Conservation (phyloP, 2,888 invertebrate genomes). For the Zygaena filipendulae region DNA sequence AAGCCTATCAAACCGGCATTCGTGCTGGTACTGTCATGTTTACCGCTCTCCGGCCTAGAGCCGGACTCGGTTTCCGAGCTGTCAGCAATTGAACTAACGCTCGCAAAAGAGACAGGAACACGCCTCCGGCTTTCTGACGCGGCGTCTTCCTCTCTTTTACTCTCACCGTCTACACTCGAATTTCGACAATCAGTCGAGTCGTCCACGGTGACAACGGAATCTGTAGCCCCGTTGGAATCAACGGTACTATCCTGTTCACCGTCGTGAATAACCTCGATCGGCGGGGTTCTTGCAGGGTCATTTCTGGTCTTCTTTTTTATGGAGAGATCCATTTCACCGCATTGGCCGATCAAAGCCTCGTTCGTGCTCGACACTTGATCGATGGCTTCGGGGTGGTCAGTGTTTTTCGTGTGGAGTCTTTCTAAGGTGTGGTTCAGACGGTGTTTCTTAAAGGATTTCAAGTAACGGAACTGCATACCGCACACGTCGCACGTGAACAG, state of each 20-base stretch:
- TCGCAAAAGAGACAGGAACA: conserved; percentile 59
- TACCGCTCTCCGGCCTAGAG: conserved; percentile 49
- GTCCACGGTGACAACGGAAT: conserved; percentile 55
- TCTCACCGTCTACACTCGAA: conserved; percentile 50
- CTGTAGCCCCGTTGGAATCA: conserved; percentile 71
- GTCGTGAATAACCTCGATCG: conserved; percentile 56
- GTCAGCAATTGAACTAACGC: conserved; percentile 63
- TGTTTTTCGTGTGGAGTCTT: conserved; percentile 78
- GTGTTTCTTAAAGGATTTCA: conserved; percentile 92
- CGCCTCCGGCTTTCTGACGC: conserved; percentile 36
- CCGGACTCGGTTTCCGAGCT: conserved; percentile 59
- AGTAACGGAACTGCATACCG: conserved; percentile 91
- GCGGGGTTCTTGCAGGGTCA: conserved; percentile 53
- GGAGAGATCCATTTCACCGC: conserved; percentile 69
- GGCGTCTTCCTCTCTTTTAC: conserved; percentile 37
- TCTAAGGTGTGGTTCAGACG: conserved; percentile 88
- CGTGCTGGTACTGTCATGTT: conserved; percentile 64
- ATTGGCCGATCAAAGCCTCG: conserved; percentile 67
- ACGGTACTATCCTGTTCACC: conserved; percentile 79
- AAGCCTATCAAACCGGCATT: conserved; percentile 72
- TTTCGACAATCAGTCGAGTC: conserved; percentile 56
- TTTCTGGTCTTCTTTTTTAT: conserved; percentile 55
- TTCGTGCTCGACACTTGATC: conserved; percentile 81
- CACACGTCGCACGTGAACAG: conserved; percentile 92
- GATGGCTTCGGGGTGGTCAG: conserved; percentile 60